Conservation (phyloP, 1,140 invertebrate genomes). For the Drosophila athabasca region DNA sequence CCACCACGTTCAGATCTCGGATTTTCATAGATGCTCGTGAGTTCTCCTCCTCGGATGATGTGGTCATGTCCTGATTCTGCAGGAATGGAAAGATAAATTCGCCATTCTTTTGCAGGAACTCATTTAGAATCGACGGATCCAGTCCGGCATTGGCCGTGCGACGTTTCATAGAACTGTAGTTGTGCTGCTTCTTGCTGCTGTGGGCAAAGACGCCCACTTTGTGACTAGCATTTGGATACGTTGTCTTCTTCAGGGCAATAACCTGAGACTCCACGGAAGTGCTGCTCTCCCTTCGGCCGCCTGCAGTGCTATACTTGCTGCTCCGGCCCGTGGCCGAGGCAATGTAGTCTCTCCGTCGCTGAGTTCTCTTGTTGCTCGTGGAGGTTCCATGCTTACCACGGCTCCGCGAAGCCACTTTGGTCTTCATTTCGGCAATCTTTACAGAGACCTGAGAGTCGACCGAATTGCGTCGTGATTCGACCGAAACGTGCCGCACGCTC, state of each 20-base stretch:
- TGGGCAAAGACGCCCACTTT: slow-evolving; percentile 83
- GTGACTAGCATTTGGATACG: slow-evolving; percentile 78
- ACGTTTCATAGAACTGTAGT: slow-evolving; percentile 84
- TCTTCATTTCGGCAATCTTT: slow-evolving; percentile 91
- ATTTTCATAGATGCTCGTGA: slow-evolving; percentile 85
- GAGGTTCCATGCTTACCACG: slow-evolving; percentile 82
- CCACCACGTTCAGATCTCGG: slow-evolving; percentile 85
- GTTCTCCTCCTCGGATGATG: slow-evolving; percentile 85
- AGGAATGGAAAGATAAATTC: slow-evolving; percentile 85
- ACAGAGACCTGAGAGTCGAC: slow-evolving; percentile 92
- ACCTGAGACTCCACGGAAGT: slow-evolving; percentile 91
- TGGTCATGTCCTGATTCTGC: slow-evolving; percentile 84
- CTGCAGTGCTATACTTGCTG: slow-evolving; percentile 72
- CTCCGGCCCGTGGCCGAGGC: slow-evolving; percentile 83
- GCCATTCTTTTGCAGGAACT: slow-evolving; percentile 85
- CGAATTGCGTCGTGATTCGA: slow-evolving; percentile 92
- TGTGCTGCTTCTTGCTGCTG: slow-evolving; percentile 78
- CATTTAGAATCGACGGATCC: slow-evolving; percentile 85
- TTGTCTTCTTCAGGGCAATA: slow-evolving; percentile 83
- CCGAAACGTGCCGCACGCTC: slow-evolving; percentile 90
- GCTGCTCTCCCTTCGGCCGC: slow-evolving; percentile 88
- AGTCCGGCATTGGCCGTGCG: slow-evolving; percentile 85
- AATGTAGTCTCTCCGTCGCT: slow-evolving; percentile 83
- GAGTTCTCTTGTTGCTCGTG: slow-evolving; percentile 71
- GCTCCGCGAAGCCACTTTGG: slow-evolving; percentile 86